A percentile compares a stretch with the other conserved stretches of the same genome.
These are phyloP conservation scores for Diaprepes abbreviatus DNA, from an alignment of 2,888 invertebrate genomes.

Conservation along the genomic window DNA sequence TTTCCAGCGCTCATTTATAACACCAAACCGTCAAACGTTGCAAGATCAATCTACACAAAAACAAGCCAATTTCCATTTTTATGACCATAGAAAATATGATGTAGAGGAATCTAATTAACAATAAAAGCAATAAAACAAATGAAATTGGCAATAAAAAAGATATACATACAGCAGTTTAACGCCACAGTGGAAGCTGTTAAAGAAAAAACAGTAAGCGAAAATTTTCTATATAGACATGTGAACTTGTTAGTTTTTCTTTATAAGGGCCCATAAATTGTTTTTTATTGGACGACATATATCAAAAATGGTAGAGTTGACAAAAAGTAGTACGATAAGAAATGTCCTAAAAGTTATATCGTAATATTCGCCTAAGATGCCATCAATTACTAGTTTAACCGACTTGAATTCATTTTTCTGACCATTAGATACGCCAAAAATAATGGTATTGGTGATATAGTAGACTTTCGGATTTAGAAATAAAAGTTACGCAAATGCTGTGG, in stretches of 20 bases:
- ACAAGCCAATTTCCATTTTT: constrained; percentile 39
- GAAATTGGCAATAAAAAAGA: constrained; percentile 43
- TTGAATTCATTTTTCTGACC: no score
- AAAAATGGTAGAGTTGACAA: constrained; percentile 12
- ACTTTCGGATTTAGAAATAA: no score
- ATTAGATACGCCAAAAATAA: no score
- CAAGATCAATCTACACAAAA: constrained; percentile 20
- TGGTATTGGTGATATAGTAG: no score
- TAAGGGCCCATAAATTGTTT: constrained; percentile 26
- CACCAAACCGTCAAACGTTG: not conserved
- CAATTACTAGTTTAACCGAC: no score
- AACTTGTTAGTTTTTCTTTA: constrained; percentile 20
- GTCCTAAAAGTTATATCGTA: no score
- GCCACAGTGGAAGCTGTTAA: constrained; percentile 21
- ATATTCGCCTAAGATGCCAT: no score
- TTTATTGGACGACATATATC: constrained; percentile 22
- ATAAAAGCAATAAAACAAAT: constrained; percentile 40
- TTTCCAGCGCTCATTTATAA: no score
- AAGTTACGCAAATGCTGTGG: no score
- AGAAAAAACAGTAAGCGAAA: constrained; percentile 42
- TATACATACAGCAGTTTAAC: constrained; percentile 29
- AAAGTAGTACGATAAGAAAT: not conserved
- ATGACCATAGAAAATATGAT: constrained; percentile 34
- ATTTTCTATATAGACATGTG: constrained; percentile 27
- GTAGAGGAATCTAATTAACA: constrained; percentile 38